Conservation (phyloP, 1,140 invertebrate genomes). For the Zaprionus kolodkinae region DNA sequence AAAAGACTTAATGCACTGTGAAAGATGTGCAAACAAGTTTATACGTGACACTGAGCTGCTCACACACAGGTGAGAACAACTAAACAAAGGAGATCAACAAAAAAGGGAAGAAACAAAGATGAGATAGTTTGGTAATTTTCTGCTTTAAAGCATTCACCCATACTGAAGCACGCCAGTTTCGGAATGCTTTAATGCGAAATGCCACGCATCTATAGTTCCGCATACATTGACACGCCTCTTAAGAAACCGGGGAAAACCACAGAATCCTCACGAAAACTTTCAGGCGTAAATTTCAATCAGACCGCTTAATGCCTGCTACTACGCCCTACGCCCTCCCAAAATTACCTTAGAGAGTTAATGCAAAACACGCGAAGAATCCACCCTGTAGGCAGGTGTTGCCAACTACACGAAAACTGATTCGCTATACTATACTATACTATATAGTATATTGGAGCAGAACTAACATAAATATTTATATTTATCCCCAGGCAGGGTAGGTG, state of each 20-base stretch:
- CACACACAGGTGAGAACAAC: conserved; percentile 24
- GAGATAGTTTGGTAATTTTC: neutral
- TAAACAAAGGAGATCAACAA: neutral
- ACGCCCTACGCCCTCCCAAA: conserved; percentile 52
- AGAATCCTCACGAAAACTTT: conserved; percentile 48
- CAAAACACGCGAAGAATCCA: conserved; percentile 6
- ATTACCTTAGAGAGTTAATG: conserved; percentile 40
- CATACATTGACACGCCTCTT: conserved; percentile 19
- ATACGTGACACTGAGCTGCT: conserved; percentile 33
- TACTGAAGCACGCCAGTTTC: neutral
- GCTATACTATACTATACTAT: conserved; percentile 19
- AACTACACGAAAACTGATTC: conserved; percentile 57
- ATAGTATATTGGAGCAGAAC: conserved; percentile 21
- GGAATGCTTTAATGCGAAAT: conserved; percentile 7
- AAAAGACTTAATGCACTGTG: conserved; percentile 16
- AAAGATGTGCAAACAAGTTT: conserved; percentile 19
- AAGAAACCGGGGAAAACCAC: conserved; percentile 7
- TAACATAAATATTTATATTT: conserved; percentile 75
- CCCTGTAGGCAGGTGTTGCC: conserved; percentile 61
- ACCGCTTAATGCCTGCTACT: conserved; percentile 49
- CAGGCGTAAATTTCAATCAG: conserved; percentile 75
- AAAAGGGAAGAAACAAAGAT: neutral
- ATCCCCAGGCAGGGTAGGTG: conserved; percentile 55
- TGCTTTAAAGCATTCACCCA: conserved; percentile 1
- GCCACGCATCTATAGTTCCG: conserved; percentile 1